These are phyloP conservation scores for Tricholauxania praeusta DNA, from an alignment of 2,888 invertebrate genomes.

Conservation along the genomic window DNA sequence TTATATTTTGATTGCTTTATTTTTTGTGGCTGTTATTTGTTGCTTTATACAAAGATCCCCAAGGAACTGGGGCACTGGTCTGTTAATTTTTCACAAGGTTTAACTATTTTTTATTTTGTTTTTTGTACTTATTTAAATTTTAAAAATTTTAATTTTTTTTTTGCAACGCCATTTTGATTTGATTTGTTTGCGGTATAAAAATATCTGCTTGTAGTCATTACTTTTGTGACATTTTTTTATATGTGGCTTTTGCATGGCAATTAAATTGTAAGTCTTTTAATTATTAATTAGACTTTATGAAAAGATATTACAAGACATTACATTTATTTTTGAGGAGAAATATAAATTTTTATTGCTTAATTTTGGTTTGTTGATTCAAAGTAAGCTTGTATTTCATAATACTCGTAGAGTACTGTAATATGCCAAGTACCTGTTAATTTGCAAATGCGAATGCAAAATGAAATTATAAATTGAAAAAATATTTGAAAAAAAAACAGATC, in stretches of 20 bases:
- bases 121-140: too few species aligned
- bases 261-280: too few species aligned
- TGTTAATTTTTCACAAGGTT: slow-evolving; percentile 19
- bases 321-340: not conserved
- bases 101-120: slow-evolving; percentile 1
- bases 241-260: too few species aligned
- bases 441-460: too few species aligned
- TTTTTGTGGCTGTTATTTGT: slow-evolving; percentile 1
- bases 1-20: slow-evolving; percentile 6
- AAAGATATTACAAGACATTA: slow-evolving; percentile 1
- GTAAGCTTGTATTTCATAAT: too few species aligned
- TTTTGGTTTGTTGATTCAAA: not conserved
- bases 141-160: slow-evolving; percentile 8
- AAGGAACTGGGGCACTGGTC: slow-evolving; percentile 21
- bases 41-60: slow-evolving; percentile 1
- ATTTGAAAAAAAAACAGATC: too few species aligned
- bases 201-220: slow-evolving; percentile 6
- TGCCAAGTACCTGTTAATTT: too few species aligned
- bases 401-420: too few species aligned
- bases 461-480: too few species aligned
- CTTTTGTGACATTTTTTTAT: slow-evolving; percentile 7
- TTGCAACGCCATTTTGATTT: slow-evolving; percentile 20
- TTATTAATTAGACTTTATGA: too few species aligned
- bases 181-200: slow-evolving; percentile 24
- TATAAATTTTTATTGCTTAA: not conserved